Percentiles rank a stretch among this genome's conserved stretches.
These are phyloP conservation scores for Gasteruption jaculator DNA, from an alignment of 2,888 invertebrate genomes.

Conservation along the genomic window DNA sequence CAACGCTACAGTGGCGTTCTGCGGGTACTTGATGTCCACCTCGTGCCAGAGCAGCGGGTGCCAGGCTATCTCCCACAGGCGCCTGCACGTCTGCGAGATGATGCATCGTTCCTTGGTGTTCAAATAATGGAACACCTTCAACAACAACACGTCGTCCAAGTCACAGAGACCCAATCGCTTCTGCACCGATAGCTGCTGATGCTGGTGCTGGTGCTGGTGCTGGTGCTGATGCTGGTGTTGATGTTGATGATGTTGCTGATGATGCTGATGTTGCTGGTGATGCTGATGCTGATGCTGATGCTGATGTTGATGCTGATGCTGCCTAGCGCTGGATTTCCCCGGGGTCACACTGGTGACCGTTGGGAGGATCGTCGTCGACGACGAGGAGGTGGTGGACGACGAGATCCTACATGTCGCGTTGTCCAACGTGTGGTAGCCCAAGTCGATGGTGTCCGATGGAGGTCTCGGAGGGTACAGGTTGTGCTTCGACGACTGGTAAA, in stretches of 20 bases:
- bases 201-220: slow-evolving; percentile 10
- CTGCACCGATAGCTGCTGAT: slow-evolving; percentile 28
- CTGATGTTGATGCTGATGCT: background rate
- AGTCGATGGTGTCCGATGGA: slow-evolving; percentile 39
- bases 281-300: background rate
- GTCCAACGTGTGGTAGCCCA: slow-evolving; percentile 46
- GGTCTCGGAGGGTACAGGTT: slow-evolving; percentile 38
- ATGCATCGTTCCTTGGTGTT: slow-evolving; percentile 68
- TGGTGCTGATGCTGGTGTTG: background rate
- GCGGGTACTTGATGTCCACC: slow-evolving; percentile 39
- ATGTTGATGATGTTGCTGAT: slow-evolving; percentile 2
- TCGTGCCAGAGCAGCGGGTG: slow-evolving; percentile 67
- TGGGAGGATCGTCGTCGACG: too few species aligned
- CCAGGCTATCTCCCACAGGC: slow-evolving; percentile 76
- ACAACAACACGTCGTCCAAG: slow-evolving; percentile 60
- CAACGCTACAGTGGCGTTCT: slow-evolving; percentile 35
- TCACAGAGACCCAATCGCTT: slow-evolving; percentile 30
- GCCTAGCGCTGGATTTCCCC: slow-evolving; percentile 16
- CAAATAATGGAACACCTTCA: slow-evolving; percentile 68
- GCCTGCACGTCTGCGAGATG: slow-evolving; percentile 70
- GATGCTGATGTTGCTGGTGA: slow-evolving; percentile 16
- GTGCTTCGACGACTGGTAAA: too few species aligned
- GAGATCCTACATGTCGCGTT: slow-evolving; percentile 41
- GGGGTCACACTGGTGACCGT: slow-evolving; percentile 26
- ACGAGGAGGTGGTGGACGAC: slow-evolving; percentile 34